Base-by-base conservation (phyloP, 2,888 invertebrate genomes). In the Anaspis maculata region DNA sequence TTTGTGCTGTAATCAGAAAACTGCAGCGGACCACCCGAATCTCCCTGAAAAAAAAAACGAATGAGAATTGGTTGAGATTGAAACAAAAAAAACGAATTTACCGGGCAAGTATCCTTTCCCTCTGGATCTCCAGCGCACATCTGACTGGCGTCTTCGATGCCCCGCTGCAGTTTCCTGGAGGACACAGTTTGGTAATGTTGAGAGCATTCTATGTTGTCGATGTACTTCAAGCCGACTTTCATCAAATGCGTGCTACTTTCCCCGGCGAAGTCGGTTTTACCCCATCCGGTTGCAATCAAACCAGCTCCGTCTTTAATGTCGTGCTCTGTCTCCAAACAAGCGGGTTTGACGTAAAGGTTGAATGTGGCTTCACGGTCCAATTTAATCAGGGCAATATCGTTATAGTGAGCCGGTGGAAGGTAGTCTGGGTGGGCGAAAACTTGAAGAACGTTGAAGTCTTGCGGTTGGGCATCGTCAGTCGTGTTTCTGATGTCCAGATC, bases 21-120 rank as follows among this genome's bases (percentile, higher is more conserved):
- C 9, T 58, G 57, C 13, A 78, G 56, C 1, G 77, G 76, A 3
- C 76, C 76, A 9, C 78, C 77, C 21, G 74, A 75, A 57, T 77
- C 76, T 10, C 76, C 76, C 44, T 46, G 23, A 9, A 39, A 36
- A 14, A 30, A 27, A 9, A 10, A 19, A 30, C 72, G n/a, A n/a
- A n/a, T n/a, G n/a, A n/a, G n/a, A n/a, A n/a, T 15, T 71, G 54
- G 48, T 11, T 15, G 10, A 10, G 13, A 19, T 15, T 26, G 15
- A 28, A 47, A 11, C 40, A 41, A 15, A 38, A 37, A 37, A 30
- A 11, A 24, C 11, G 10, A 19, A 19, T 19, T 5, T 41, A 54
- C 52, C 45, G 52, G 47, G 30, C 56, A 57, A 14, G 56, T 52
- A 36, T 56, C 54, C 24, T 40, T 43, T 9, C 32, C 32, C n/a